phyloP scores from a whole-genome alignment of 2,113 vertebrate genomes.

The Hypomesus transpacificus region DNA sequence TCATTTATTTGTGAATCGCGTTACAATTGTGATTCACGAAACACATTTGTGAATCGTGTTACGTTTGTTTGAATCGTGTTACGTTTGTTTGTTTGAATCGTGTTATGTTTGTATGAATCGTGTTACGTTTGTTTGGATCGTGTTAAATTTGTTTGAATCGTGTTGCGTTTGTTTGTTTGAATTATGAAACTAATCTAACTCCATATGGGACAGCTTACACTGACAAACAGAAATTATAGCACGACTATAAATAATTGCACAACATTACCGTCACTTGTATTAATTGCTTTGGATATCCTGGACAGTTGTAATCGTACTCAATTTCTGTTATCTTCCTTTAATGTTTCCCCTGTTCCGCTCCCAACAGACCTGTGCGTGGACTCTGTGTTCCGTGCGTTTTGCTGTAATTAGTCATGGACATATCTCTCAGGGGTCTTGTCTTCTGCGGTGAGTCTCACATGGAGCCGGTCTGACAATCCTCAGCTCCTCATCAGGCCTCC shows the following conservation, averaged over 20 bases:
- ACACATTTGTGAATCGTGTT: no score
- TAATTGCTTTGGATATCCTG: slow-evolving; percentile 53
- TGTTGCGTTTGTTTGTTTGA: no score
- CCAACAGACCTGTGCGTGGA: slow-evolving; percentile 47
- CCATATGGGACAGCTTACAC: slow-evolving; percentile 10
- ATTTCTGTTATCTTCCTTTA: slow-evolving; percentile 47
- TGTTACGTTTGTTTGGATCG: no score
- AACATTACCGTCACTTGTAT: slow-evolving; percentile 53
- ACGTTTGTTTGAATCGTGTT: no score
- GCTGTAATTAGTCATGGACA: slow-evolving; percentile 58
- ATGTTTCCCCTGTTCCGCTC: slow-evolving; percentile 49
- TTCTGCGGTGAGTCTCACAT: slow-evolving; percentile 47
- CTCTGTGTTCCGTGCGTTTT: slow-evolving; percentile 59
- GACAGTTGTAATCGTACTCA: slow-evolving; percentile 45
- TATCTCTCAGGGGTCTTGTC: slow-evolving; percentile 62
- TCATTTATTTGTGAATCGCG: no score
- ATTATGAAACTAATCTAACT: no score
- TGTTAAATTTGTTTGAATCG: no score
- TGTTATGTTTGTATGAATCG: no score
- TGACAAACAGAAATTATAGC: slow-evolving; percentile 44
- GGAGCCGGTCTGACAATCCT: slow-evolving; percentile 49
- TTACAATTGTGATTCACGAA: no score
- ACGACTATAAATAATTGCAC: slow-evolving; percentile 51
- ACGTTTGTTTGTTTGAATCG: no score
- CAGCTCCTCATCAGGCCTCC: no score